Conservation (phyloP, 2,888 invertebrate genomes). For the Hermaeophaga mercurialis region DNA sequence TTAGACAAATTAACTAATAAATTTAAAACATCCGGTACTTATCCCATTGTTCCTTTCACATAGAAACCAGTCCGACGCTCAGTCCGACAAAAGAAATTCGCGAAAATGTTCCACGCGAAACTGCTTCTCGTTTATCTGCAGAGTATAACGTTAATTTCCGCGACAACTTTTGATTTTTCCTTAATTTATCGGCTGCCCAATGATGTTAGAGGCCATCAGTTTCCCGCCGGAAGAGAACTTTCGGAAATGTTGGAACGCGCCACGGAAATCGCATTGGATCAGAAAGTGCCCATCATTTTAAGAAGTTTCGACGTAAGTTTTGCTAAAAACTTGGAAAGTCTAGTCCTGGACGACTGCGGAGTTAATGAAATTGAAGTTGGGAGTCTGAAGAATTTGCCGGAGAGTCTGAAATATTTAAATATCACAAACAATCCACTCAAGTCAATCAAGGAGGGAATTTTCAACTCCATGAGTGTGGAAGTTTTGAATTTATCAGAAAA, state of each 20-base stretch:
- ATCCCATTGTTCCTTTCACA: constrained; percentile 22
- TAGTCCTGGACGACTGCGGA: constrained; percentile 43
- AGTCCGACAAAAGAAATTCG: constrained; percentile 21
- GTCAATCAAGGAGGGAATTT: constrained; percentile 42
- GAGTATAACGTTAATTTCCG: constrained; percentile 16
- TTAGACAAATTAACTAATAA: constrained; percentile 32
- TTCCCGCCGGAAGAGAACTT: constrained; percentile 36
- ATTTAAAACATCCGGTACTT: constrained; percentile 33
- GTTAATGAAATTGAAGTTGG: constrained; percentile 43
- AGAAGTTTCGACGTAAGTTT: constrained; percentile 41
- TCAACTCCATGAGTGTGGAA: constrained; percentile 41
- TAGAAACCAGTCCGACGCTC: constrained; percentile 12
- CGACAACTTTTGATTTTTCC: constrained; percentile 35
- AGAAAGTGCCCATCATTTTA: constrained; percentile 40
- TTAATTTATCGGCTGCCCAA: constrained; percentile 41
- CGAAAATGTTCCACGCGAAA: constrained; percentile 28
- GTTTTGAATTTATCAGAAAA: constrained; percentile 45
- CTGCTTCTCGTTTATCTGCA: constrained; percentile 23
- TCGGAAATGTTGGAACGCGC: constrained; percentile 41
- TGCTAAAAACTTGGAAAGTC: constrained; percentile 39
- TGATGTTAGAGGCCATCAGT: constrained; percentile 37
- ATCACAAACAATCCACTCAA: constrained; percentile 43
- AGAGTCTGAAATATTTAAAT: constrained; percentile 39
- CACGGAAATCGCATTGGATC: constrained; percentile 42
- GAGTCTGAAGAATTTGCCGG: constrained; percentile 39